Conservation (phyloP, 2,888 invertebrate species). For the Cyaniris semiargus region DNA sequence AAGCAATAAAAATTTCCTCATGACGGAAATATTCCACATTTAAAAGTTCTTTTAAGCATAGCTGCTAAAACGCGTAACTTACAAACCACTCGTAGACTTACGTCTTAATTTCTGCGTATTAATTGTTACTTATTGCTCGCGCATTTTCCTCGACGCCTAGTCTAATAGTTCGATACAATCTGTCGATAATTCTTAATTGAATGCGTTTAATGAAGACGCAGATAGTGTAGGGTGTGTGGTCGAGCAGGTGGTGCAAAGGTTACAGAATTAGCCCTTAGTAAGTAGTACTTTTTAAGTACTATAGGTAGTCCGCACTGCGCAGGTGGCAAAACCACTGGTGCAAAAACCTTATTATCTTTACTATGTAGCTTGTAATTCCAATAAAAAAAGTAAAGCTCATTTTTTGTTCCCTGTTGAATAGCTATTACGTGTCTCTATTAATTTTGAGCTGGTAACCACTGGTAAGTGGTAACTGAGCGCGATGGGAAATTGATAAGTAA, state of each 20-base stretch:
- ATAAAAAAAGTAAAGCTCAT: constrained; percentile 15
- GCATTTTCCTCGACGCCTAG: background rate
- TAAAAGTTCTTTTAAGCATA: background rate
- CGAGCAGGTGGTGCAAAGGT: background rate
- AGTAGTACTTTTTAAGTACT: background rate
- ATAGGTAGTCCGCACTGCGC: background rate
- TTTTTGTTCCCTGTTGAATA: background rate
- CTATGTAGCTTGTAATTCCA: constrained; percentile 8
- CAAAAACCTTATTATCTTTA: background rate
- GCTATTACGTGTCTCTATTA: constrained; percentile 9
- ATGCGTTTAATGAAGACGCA: constrained; percentile 14
- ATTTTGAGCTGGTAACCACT: background rate
- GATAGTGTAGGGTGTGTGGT: constrained; percentile 7
- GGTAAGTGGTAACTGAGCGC: background rate
- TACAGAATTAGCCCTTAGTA: background rate
- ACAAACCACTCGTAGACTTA: background rate
- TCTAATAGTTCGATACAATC: constrained; percentile 3
- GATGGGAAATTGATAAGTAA: background rate
- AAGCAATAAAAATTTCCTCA: too few relatives aligned
- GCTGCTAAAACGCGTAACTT: background rate
- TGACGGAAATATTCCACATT: too few relatives aligned
- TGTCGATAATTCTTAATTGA: constrained; percentile 12
- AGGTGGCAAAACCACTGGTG: constrained; percentile 14
- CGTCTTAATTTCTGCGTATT: background rate
- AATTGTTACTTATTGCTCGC: background rate